Percentiles rank a stretch among this genome's conserved stretches.
These are phyloP conservation scores for Dendronephthya gigantea DNA, from an alignment of 64 coral and sea anemone genomes.

Conservation along the genomic window DNA sequence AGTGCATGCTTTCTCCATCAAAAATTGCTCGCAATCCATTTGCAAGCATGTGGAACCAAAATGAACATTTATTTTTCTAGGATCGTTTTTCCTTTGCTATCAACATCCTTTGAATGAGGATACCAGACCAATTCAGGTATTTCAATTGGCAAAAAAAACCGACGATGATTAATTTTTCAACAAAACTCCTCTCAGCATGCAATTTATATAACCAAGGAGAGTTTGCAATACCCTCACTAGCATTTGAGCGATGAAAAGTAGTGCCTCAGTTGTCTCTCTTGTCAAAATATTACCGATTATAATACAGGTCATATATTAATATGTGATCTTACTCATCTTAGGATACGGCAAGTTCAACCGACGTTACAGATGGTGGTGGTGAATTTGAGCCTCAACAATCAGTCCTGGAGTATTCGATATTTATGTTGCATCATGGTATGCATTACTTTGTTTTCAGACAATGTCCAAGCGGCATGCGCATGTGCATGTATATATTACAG, in stretches of 20 bases:
- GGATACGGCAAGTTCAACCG: neutral
- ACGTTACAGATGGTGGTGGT: neutral
- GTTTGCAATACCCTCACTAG: no score
- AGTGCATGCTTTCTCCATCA: no score
- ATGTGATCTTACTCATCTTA: neutral
- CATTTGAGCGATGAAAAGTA: no score
- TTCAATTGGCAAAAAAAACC: no score
- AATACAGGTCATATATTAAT: neutral
- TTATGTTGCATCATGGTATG: slow-evolving; percentile 11
- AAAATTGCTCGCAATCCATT: neutral
- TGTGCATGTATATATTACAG: no score
- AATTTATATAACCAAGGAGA: no score
- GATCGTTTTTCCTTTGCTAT: slow-evolving; percentile 8
- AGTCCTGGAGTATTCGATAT: neutral
- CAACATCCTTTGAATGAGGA: neutral
- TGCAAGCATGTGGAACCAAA: neutral
- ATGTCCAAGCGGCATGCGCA: no score
- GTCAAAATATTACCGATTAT: neutral
- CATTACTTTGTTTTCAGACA: no score
- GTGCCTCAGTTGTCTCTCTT: no score
- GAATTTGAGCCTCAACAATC: neutral
- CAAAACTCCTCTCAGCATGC: no score
- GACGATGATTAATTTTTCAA: no score
- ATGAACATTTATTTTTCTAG: neutral
- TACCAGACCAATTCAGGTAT: no score